phyloP scores from a whole-genome alignment of 2,797 vertebrate species.

The Brachyrhaphis roseni region DNA sequence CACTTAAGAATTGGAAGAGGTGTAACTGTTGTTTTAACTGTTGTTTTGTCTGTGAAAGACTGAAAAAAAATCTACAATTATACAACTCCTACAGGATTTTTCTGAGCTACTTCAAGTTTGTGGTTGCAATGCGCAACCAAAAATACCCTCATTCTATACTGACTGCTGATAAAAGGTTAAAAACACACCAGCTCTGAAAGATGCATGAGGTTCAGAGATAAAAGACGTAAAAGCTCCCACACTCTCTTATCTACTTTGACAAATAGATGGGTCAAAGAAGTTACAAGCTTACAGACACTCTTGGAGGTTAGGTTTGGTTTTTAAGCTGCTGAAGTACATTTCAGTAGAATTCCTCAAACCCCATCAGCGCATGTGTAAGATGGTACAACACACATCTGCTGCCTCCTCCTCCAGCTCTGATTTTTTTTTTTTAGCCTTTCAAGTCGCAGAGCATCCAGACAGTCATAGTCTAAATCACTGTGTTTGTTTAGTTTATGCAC shows the following conservation, averaged over 20 bases:
- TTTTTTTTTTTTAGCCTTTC: slow-evolving; percentile 19
- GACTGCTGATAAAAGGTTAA: background rate
- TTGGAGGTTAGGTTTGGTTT: slow-evolving; percentile 56
- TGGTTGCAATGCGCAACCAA: background rate
- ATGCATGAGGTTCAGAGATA: slow-evolving; percentile 48
- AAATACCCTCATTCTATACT: background rate
- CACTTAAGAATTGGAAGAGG: background rate
- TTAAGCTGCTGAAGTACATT: slow-evolving; percentile 54
- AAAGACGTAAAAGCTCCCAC: slow-evolving; percentile 54
- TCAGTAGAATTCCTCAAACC: slow-evolving; percentile 51
- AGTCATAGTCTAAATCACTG: slow-evolving; percentile 4
- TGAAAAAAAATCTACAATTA: background rate
- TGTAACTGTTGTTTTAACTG: slow-evolving; percentile 5
- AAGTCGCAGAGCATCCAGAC: slow-evolving; percentile 29
- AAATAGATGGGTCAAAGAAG: slow-evolving; percentile 59
- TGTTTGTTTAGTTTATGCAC: slow-evolving; percentile 26
- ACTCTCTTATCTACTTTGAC: slow-evolving; percentile 35
- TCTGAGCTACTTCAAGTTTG: background rate
- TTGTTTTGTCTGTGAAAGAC: slow-evolving; percentile 1
- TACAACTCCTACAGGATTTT: background rate
- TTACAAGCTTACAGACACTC: slow-evolving; percentile 45
- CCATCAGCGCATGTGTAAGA: slow-evolving; percentile 54
- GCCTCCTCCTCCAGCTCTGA: slow-evolving; percentile 25
- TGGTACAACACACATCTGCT: slow-evolving; percentile 60
- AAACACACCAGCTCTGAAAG: slow-evolving; percentile 46